Evolutionary conservation across 2,888 invertebrate species (phyloP).

Genomic region (Scaptomyza reducta): DNA sequence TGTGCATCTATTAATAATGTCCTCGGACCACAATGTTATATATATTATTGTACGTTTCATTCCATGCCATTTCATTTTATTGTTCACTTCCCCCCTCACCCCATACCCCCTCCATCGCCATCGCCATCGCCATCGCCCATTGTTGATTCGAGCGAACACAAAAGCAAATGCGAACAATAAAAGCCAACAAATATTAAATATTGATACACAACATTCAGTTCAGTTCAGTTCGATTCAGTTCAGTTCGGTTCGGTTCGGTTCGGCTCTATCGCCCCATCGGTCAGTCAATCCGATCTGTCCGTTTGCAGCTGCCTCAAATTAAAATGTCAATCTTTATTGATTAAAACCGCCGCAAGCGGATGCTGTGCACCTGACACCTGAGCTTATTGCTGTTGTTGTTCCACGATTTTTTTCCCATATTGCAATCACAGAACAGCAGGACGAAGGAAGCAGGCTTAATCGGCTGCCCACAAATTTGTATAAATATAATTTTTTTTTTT

Average conservation of each 20-base stretch:
- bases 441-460: too few relatives aligned
- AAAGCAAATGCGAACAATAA: constrained; percentile 40
- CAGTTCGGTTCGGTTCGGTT: too few relatives aligned
- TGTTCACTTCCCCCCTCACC: constrained; percentile 32
- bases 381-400: neutral
- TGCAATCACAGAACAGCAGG: neutral
- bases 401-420: neutral
- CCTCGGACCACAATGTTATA: constrained; percentile 63
- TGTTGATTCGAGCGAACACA: constrained; percentile 36
- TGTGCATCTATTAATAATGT: constrained; percentile 67
- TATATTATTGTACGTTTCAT: constrained; percentile 68
- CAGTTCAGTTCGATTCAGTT: too few relatives aligned
- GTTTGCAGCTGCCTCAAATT: constrained; percentile 6
- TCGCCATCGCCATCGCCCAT: neutral
- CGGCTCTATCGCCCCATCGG: neutral
- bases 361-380: constrained; percentile 24
- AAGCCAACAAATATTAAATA: constrained; percentile 70
- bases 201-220: constrained; percentile 38
- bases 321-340: constrained; percentile 56
- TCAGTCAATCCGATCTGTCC: neutral
- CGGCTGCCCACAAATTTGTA: too few relatives aligned
- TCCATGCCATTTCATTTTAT: constrained; percentile 72
- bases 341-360: constrained; percentile 60
- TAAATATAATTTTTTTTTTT: too few relatives aligned
- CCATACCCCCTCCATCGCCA: neutral